Evolutionary conservation across 2,113 vertebrate species (phyloP), one percentile per base, ranked within the genome.

Genomic region (Deroptyus accipitrinus): DNA sequence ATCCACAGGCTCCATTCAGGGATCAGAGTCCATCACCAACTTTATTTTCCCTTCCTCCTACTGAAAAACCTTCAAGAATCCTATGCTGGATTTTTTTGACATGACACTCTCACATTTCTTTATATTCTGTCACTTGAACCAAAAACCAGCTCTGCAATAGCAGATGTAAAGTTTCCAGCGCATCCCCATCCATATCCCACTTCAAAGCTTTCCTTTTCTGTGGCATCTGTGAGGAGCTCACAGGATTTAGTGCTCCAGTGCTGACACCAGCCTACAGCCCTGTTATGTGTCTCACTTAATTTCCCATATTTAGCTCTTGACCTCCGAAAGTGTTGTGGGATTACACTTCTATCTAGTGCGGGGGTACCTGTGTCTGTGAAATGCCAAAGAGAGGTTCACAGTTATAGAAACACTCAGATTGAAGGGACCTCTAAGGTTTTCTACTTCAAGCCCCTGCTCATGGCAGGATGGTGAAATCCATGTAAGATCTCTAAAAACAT

Each of bases 71-170:
- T 28, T 15, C 44, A 77, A 11, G 12, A 62, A 73, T 35, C 12
- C 16, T 41, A 51, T 82, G 12, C n/a, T 10, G 39, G 6, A 28
- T 10, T 59, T 54, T 54, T 69, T 70, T 42, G 11, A 64, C 13
- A 7, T 17, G 7, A 41, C 33, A 7, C 11, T 31, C 63, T 14
- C 0, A 0, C 16, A 18, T 41, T 76, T 55, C 2, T 27, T 55
- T 20, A 6, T 49, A 16, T 33, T 13, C 7, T 46, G 15, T 10
- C 57, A 59, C 20, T 59, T n/a, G 57, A 59, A 59, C 57, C 57
- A 59, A n/a, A 59, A n/a, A 5, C 9, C 57, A 59, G 13, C 33
- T 59, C 57, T 59, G 33, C 57, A 55, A 42, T 7, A 86, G 31
- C 31, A 70, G 31, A 51, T 61, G n/a, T 13, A 55, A 42, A 35